Evolutionary conservation across 1,140 invertebrate species (phyloP).

Genomic region (Hypothenemus hampei): DNA sequence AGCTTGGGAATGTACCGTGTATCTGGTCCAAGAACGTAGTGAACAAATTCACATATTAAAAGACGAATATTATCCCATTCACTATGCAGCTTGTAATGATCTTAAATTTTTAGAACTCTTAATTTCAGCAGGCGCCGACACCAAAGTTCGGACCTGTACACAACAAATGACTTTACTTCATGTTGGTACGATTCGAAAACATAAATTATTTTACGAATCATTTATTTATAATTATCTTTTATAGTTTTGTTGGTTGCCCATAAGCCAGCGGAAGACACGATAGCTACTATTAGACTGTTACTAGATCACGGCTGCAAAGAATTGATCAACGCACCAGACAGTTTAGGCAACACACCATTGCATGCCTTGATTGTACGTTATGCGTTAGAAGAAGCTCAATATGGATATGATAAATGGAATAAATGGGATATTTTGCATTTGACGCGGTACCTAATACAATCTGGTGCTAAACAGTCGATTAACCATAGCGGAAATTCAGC

Average conservation of each 20-base stretch:
- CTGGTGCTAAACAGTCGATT: conserved; percentile 62
- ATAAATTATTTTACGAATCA: background rate
- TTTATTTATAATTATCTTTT: conserved; percentile 15
- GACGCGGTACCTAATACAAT: conserved; percentile 56
- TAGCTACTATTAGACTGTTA: conserved; percentile 59
- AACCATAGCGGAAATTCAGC: conserved; percentile 68
- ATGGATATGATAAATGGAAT: conserved; percentile 65
- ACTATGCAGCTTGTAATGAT: conserved; percentile 65
- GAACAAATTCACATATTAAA: conserved; percentile 70
- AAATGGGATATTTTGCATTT: conserved; percentile 69
- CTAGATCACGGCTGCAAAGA: conserved; percentile 64
- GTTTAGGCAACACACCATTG: conserved; percentile 60
- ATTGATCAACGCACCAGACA: conserved; percentile 67
- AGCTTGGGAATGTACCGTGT: conserved; percentile 67
- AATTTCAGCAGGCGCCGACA: conserved; percentile 60
- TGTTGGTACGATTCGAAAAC: conserved; percentile 47
- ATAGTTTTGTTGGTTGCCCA: conserved; percentile 56
- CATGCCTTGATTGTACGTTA: conserved; percentile 66
- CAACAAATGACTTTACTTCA: conserved; percentile 70
- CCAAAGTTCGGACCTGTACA: conserved; percentile 63
- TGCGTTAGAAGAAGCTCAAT: conserved; percentile 64
- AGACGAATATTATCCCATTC: conserved; percentile 72
- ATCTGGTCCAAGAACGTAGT: conserved; percentile 56
- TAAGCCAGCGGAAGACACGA: conserved; percentile 65
- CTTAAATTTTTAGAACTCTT: conserved; percentile 62